Conservation (phyloP, 2,113 vertebrate species). For the Eclectus roratus region DNA sequence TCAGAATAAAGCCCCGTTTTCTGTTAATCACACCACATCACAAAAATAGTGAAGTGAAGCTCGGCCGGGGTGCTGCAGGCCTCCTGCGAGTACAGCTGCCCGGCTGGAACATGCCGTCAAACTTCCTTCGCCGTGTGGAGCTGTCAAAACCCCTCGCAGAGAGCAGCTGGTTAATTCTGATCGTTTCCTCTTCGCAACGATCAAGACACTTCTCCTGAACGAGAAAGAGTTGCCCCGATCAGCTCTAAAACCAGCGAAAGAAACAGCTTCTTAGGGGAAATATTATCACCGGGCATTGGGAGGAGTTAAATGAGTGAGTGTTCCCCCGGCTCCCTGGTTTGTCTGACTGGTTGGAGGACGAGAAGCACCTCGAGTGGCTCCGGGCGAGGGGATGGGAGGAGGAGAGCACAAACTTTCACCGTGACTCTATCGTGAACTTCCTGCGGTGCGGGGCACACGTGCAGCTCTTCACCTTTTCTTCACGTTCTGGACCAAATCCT, state of each 20-base stretch:
- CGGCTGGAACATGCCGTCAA: background rate
- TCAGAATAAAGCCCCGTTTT: background rate
- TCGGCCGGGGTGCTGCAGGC: conserved; percentile 5
- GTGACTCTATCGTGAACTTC: conserved; percentile 21
- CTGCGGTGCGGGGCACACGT: background rate
- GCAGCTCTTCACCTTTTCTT: conserved; percentile 7
- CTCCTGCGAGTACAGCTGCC: background rate
- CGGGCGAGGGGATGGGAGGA: background rate
- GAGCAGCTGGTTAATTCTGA: background rate
- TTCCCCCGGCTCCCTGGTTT: background rate
- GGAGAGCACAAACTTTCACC: background rate
- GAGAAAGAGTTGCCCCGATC: background rate
- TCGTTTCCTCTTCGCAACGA: background rate
- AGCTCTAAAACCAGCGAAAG: background rate
- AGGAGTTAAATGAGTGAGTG: background rate
- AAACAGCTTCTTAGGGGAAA: background rate
- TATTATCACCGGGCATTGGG: accelerated
- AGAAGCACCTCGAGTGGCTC: background rate
- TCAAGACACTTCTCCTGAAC: background rate
- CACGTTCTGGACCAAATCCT: conserved; percentile 24
- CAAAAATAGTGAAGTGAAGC: background rate
- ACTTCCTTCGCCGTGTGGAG: accelerated
- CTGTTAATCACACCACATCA: background rate
- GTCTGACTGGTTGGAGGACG: background rate
- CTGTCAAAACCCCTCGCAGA: background rate